These are phyloP conservation scores for Hypercompe scribonia DNA, from an alignment of 2,888 invertebrate species.

Conservation along the genomic window DNA sequence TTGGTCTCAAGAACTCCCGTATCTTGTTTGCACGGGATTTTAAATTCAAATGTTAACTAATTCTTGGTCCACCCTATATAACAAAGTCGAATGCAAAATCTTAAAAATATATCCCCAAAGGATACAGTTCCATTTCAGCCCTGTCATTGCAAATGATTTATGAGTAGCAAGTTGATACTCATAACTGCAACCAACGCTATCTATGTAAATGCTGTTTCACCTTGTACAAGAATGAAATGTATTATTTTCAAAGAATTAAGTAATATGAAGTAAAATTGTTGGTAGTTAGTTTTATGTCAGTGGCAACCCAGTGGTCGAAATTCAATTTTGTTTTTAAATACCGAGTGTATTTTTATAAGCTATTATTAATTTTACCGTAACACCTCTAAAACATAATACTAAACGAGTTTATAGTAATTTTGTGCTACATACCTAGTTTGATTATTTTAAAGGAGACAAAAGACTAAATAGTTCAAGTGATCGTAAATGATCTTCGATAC, in stretches of 20 bases:
- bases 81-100: slow-evolving; percentile 37
- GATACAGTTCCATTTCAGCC: slow-evolving; percentile 51
- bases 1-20: too few species aligned
- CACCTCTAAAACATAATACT: background rate
- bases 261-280: background rate
- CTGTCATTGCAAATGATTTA: slow-evolving; percentile 57
- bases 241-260: slow-evolving; percentile 5
- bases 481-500: too few species aligned
- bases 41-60: too few species aligned
- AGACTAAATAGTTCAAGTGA: too few species aligned
- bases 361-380: too few species aligned
- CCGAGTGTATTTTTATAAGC: background rate
- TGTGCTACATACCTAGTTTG: too few species aligned
- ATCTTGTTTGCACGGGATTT: too few species aligned
- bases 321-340: background rate
- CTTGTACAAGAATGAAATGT: slow-evolving; percentile 35
- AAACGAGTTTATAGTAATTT: too few species aligned
- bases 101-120: slow-evolving; percentile 42
- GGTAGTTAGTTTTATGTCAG: background rate
- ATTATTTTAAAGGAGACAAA: too few species aligned
- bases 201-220: slow-evolving; percentile 55
- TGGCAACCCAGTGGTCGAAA: background rate
- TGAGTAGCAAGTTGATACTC: slow-evolving; percentile 51
- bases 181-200: slow-evolving; percentile 53
- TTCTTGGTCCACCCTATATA: too few species aligned